Percentiles rank a stretch among this genome's conserved stretches.
Evolutionary conservation across 1,140 invertebrate genomes (phyloP).

Genomic region (Brachionus rotundiformis): DNA sequence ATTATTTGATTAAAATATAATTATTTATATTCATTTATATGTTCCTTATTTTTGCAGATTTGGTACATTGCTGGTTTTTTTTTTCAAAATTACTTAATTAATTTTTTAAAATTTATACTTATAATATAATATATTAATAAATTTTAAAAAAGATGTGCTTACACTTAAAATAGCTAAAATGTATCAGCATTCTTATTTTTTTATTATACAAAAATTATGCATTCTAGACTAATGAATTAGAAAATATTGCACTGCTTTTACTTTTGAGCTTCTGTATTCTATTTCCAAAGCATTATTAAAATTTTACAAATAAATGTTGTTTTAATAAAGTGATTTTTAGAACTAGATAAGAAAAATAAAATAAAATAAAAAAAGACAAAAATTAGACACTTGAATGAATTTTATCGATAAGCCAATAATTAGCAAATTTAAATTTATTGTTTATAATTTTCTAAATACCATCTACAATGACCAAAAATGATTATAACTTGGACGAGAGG

Average conservation of each 20-base stretch:
- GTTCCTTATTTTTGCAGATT: too few species aligned
- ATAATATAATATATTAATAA: neutral
- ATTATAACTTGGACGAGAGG: neutral
- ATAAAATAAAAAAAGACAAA: too few species aligned
- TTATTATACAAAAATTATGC: neutral
- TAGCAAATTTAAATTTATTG: neutral
- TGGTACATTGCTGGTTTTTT: neutral
- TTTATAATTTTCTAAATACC: neutral
- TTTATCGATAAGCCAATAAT: neutral
- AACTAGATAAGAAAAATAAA: neutral
- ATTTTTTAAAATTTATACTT: neutral
- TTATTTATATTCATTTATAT: too few species aligned
- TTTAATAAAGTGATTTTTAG: neutral
- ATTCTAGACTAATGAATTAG: neutral
- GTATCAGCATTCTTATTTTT: neutral
- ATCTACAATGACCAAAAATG: slow-evolving; percentile 6
- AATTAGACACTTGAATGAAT: slow-evolving; percentile 9
- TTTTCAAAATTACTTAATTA: neutral
- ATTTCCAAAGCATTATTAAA: neutral
- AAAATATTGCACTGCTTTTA: neutral
- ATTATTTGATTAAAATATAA: too few species aligned
- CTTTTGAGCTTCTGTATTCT: neutral
- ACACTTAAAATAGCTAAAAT: neutral
- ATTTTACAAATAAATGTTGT: neutral
- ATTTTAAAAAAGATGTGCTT: neutral